Evolutionary conservation across 1,140 invertebrate species (phyloP).

Genomic region (Trichonephila inaurata): DNA sequence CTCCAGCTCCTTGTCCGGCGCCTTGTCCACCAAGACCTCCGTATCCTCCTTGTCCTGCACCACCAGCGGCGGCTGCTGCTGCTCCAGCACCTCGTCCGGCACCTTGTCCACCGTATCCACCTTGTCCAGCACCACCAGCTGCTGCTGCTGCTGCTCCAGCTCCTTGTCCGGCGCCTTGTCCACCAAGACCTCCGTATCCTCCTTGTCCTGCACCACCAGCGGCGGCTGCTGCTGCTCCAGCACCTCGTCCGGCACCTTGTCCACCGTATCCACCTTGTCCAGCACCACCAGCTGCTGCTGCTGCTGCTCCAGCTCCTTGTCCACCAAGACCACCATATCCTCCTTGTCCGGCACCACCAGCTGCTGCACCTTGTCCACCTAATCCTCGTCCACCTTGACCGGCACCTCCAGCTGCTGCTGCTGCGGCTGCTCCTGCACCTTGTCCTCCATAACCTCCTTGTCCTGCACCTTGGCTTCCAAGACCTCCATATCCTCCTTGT

Average conservation of each 20-base stretch:
- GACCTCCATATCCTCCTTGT: background rate
- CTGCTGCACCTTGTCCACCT: background rate
- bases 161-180: background rate
- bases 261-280: too few species aligned
- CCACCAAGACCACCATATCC: background rate
- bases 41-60: background rate
- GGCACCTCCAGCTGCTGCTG: too few species aligned
- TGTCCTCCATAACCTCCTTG: background rate
- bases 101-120: too few species aligned
- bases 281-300: too few species aligned
- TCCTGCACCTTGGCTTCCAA: background rate
- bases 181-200: background rate
- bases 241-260: background rate
- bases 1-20: too few species aligned
- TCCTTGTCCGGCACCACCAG: background rate
- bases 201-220: background rate
- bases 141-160: background rate
- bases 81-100: background rate
- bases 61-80: background rate
- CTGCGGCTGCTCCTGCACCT: too few species aligned
- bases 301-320: background rate
- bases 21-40: background rate
- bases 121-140: background rate
- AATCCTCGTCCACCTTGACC: too few species aligned
- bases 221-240: background rate